phyloP scores from a whole-genome alignment of 1,140 invertebrate genomes.

The Acromyrmex charruanus region DNA sequence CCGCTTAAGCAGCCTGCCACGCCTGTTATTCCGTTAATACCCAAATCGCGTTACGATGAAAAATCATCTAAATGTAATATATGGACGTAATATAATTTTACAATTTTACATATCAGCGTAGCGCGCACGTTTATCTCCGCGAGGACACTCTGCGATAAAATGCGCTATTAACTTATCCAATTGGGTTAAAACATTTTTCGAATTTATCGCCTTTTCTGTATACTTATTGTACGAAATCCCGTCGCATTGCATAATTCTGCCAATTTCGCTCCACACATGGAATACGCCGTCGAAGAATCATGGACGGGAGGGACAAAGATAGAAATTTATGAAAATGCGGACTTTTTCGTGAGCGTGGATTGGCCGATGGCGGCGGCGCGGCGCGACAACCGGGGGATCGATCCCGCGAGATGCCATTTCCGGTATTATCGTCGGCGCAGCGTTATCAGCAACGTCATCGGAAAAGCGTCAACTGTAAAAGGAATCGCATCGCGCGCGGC shows the following conservation, averaged over 20 bases:
- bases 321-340: conserved; percentile 41
- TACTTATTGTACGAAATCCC: conserved; percentile 4
- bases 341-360: background rate
- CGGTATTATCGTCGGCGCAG: conserved; percentile 42
- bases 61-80: conserved; percentile 10
- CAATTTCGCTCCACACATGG: background rate
- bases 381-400: background rate
- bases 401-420: conserved; percentile 49
- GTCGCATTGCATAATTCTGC: background rate
- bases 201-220: conserved; percentile 36
- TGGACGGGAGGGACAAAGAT: background rate
- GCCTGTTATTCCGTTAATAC: conserved; percentile 41
- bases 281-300: conserved; percentile 1
- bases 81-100: conserved; percentile 32
- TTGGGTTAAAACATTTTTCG: conserved; percentile 44
- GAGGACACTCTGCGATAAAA: conserved; percentile 28
- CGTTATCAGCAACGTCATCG: conserved; percentile 58
- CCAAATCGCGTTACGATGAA: conserved; percentile 32
- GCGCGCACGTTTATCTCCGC: background rate
- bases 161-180: conserved; percentile 52
- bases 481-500: conserved; percentile 68
- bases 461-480: conserved; percentile 59
- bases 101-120: conserved; percentile 16
- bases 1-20: conserved; percentile 24
- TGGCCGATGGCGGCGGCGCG: background rate